Conservation (phyloP, 2,797 vertebrate species). For the Nothura maculosa region DNA sequence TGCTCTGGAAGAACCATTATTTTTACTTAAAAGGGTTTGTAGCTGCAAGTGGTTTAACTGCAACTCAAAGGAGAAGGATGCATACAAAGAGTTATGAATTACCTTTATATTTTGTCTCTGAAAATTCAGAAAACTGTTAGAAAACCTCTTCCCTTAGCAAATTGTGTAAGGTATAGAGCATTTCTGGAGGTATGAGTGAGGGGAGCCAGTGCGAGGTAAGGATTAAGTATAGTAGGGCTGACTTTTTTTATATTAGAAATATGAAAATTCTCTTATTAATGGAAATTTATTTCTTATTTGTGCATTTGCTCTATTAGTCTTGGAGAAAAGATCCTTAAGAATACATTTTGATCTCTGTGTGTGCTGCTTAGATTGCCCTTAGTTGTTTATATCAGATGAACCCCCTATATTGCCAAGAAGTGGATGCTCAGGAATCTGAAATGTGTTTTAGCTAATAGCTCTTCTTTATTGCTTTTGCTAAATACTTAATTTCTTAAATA, state of each 20-base stretch:
- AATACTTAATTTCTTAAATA: not conserved
- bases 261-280: not conserved
- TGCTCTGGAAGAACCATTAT: not conserved
- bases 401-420: not conserved
- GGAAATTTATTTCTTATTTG: not conserved
- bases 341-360: not conserved
- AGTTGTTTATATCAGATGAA: not conserved
- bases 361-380: not conserved
- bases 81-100: not conserved
- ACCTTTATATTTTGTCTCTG: not conserved
- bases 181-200: not conserved
- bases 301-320: not conserved
- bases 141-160: not conserved
- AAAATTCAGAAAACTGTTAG: not conserved
- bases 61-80: not conserved
- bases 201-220: not conserved
- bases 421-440: not conserved
- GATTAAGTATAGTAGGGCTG: accelerated
- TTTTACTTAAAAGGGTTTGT: not conserved
- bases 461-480: not conserved
- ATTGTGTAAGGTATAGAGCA: not conserved
- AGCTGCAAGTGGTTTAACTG: not conserved
- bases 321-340: not conserved
- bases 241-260: not conserved
- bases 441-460: not conserved